Base-by-base conservation (phyloP, 2,888 invertebrate species). In the Buathra laborator region DNA sequence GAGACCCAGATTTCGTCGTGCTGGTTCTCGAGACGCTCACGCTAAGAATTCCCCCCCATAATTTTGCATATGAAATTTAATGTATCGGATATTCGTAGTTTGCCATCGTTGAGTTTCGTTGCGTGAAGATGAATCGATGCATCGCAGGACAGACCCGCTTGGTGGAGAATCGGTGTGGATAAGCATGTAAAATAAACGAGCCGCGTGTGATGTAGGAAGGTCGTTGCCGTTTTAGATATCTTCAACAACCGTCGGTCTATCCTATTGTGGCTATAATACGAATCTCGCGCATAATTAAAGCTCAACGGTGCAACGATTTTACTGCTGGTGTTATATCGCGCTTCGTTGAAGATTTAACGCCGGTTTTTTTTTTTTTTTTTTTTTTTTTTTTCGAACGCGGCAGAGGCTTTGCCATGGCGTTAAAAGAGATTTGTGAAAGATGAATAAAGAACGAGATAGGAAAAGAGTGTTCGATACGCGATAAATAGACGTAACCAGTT, bases 401-500 rank as follows among this genome's bases (percentile, higher is more conserved):
- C 64, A 76, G 75, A 43, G 79, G 70, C 51, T 59, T 24, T 29
- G 51, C 32, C 43, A n/a, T 12, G 48, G 48, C 62, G 24, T 68
- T 32, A 46, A 66, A 77, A 56, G 46, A 56, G 19, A 72, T 24
- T 56, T n/a, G 24, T 12, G 19, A 53, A 14, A 70, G 32, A 44
- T 29, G 43, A 51, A 77, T 67, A 62, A 56, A 51, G 48, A 80
- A 29, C 51, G 70, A 56, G 37, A 46, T 56, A 64, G 53, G 78
- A 66, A 78, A 78, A 59, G 74, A 81, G 53, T 62, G 46, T 72
- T 84, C 75, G 79, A 85, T 75, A 16, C 44, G 77, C 66, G 75
- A 44, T 80, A 85, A 82, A 85, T 79, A 78, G 67, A 53, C 79
- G 76, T 71, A 80, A 80, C 82, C 85, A 76, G 79, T 82, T 82